Evolutionary conservation across 2,888 invertebrate genomes (phyloP).

Genomic region (Agrochola lota): DNA sequence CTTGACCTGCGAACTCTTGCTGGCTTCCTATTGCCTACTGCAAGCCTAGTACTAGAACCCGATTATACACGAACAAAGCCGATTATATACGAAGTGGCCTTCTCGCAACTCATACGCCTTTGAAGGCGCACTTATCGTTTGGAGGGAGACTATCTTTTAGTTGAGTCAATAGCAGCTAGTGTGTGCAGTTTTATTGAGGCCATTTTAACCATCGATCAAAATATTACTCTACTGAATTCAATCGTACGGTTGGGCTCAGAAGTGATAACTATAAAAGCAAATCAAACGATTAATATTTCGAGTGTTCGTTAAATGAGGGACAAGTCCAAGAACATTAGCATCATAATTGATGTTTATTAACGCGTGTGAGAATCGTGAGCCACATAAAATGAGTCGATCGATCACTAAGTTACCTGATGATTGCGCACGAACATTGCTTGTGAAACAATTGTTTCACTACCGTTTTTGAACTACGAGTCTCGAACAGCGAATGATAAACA

Average conservation of each 20-base stretch:
- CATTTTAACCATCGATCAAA: slow-evolving; percentile 37
- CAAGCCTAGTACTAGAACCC: slow-evolving; percentile 76
- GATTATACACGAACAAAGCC: slow-evolving; percentile 65
- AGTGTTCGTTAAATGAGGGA: slow-evolving; percentile 38
- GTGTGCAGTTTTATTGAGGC: slow-evolving; percentile 36
- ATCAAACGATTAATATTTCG: slow-evolving; percentile 39
- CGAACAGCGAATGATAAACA: slow-evolving; percentile 72
- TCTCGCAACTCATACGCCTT: slow-evolving; percentile 33
- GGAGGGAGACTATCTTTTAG: slow-evolving; percentile 28
- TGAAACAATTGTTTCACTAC: slow-evolving; percentile 75
- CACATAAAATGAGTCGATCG: slow-evolving; percentile 58
- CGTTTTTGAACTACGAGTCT: slow-evolving; percentile 68
- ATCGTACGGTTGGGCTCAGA: slow-evolving; percentile 1
- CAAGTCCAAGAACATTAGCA: slow-evolving; percentile 48
- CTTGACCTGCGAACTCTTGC: slow-evolving; percentile 84
- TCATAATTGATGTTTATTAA: slow-evolving; percentile 64
- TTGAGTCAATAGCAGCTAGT: slow-evolving; percentile 28
- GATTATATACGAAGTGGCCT: slow-evolving; percentile 58
- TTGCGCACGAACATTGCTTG: slow-evolving; percentile 71
- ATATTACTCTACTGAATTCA: slow-evolving; percentile 22
- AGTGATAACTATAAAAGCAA: slow-evolving; percentile 35
- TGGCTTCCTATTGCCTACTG: slow-evolving; percentile 79
- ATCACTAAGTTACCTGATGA: slow-evolving; percentile 69
- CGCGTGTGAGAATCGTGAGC: slow-evolving; percentile 56
- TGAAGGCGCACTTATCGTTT: slow-evolving; percentile 28